Percentiles rank a stretch among this genome's conserved stretches.
These are phyloP conservation scores for Eupithecia vulgata DNA, from an alignment of 2,888 invertebrate species.

Conservation along the genomic window DNA sequence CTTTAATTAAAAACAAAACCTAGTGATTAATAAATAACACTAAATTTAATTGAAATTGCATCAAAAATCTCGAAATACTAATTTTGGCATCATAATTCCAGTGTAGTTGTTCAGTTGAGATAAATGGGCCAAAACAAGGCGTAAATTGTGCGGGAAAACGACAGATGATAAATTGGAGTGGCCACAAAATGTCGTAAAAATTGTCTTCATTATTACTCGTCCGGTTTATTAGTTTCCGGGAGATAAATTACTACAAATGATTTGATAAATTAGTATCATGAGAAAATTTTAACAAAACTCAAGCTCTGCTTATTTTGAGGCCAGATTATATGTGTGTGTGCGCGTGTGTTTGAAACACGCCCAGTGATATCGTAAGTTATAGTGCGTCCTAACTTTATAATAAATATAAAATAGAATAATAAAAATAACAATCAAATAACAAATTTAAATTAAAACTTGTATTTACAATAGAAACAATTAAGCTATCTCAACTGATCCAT, in stretches of 20 bases:
- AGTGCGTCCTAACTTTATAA: no score
- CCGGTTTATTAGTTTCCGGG: neutral
- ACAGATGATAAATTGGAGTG: conserved; percentile 22
- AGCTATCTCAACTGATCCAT: no score
- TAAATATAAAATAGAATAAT: no score
- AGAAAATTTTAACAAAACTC: neutral
- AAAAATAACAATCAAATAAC: no score
- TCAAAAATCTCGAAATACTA: conserved; percentile 21
- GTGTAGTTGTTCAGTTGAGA: conserved; percentile 20
- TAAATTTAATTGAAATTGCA: neutral
- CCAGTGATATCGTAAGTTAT: no score
- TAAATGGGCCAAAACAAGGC: conserved; percentile 27
- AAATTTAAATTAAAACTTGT: no score
- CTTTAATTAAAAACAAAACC: neutral
- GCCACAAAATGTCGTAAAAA: conserved; percentile 17
- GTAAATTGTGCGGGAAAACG: conserved; percentile 29
- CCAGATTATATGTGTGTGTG: neutral
- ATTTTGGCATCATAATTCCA: conserved; percentile 31
- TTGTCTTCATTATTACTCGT: conserved; percentile 10
- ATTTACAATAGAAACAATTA: no score
- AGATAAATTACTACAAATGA: conserved; percentile 2
- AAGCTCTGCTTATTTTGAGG: neutral
- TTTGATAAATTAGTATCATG: neutral
- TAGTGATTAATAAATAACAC: neutral
- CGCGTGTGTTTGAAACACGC: neutral